phyloP scores from a whole-genome alignment of 2,888 invertebrate genomes.

The Pterobdella sp. region DNA sequence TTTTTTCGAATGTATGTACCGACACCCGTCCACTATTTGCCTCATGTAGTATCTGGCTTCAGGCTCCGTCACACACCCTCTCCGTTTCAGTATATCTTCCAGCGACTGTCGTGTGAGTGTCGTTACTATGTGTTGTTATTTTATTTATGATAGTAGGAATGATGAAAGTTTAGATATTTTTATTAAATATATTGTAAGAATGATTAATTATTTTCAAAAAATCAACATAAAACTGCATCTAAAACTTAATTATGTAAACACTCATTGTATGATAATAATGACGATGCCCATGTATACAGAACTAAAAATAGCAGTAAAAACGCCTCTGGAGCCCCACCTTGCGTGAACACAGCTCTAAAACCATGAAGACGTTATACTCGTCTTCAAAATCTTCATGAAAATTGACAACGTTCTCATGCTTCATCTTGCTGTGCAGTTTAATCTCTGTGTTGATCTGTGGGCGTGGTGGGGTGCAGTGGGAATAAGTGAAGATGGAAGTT shows the following conservation, averaged over 20 bases:
- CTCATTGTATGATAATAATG: not conserved
- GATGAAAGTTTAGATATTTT: too few relatives aligned
- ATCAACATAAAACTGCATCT: not conserved
- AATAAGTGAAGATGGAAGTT: not conserved
- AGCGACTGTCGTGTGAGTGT: conserved; percentile 50
- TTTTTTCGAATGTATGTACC: conserved; percentile 56
- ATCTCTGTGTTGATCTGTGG: conserved; percentile 54
- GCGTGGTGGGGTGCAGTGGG: not conserved
- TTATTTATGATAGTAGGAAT: not conserved
- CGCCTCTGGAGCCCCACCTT: not conserved
- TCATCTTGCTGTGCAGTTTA: conserved; percentile 56
- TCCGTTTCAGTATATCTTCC: conserved; percentile 57
- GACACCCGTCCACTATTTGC: conserved; percentile 57
- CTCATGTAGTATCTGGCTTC: conserved; percentile 58
- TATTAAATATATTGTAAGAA: too few relatives aligned
- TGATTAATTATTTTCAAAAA: not conserved
- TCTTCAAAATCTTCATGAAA: conserved; percentile 60
- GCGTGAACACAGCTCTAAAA: conserved; percentile 57
- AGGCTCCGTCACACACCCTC: conserved; percentile 57
- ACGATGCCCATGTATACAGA: not conserved
- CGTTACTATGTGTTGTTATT: not conserved
- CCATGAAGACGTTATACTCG: conserved; percentile 57
- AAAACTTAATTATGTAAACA: not conserved
- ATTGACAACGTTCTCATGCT: conserved; percentile 57
- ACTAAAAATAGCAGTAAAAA: not conserved